A percentile compares a stretch with the other conserved stretches of the same genome.
Evolutionary conservation across 1,140 invertebrate genomes (phyloP).

Genomic region (Aphaenogaster floridana): DNA sequence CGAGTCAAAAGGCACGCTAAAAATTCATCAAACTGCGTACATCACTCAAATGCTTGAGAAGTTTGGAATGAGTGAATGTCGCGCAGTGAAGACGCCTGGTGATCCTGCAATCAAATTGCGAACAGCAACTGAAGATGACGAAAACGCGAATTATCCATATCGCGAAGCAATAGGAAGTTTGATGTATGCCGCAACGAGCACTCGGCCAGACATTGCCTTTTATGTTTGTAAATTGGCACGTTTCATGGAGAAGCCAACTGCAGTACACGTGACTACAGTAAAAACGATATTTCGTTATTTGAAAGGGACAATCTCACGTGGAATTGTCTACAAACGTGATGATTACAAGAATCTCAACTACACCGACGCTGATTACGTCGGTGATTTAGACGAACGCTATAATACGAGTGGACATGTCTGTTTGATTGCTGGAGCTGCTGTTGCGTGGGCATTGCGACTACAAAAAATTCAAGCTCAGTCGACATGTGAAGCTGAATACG

Average conservation of each 20-base stretch:
- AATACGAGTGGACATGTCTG: neutral
- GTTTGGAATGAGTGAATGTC: too few species aligned
- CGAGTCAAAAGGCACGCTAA: too few species aligned
- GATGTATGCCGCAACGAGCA: neutral
- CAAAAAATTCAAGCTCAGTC: neutral
- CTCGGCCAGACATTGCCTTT: neutral
- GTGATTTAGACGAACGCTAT: neutral
- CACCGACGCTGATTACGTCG: neutral
- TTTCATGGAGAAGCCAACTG: neutral
- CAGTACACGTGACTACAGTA: neutral
- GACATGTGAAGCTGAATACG: neutral
- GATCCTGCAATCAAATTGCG: too few species aligned
- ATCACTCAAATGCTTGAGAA: too few species aligned
- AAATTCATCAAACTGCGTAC: too few species aligned
- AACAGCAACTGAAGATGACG: neutral
- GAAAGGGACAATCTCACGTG: neutral
- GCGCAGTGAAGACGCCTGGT: too few species aligned
- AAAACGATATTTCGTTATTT: conserved; percentile 1
- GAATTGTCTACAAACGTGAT: too few species aligned
- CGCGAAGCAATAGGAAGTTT: neutral
- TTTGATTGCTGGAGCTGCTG: neutral
- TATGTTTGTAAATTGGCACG: neutral
- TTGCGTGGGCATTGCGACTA: neutral
- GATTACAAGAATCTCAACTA: neutral
- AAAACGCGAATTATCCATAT: neutral